Conservation (phyloP, 1,140 invertebrate species). For the Drosophila takahashii region DNA sequence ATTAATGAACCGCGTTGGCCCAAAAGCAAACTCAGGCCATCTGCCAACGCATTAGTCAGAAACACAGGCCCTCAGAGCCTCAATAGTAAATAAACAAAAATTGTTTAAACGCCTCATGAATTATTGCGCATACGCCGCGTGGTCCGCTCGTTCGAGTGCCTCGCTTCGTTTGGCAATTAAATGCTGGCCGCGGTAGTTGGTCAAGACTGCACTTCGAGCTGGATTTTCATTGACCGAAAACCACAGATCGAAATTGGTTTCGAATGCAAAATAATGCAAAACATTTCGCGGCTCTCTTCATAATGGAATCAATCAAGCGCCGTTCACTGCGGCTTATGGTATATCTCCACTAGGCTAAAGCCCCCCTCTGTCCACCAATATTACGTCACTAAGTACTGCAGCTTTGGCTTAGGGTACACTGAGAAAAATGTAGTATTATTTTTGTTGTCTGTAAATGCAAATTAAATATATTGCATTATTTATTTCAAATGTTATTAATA, state of each 20-base stretch:
- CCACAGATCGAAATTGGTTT: slow-evolving; percentile 49
- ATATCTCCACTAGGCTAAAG: slow-evolving; percentile 25
- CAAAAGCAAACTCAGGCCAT: slow-evolving; percentile 47
- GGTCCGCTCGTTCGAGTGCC: slow-evolving; percentile 46
- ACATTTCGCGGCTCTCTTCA: slow-evolving; percentile 44
- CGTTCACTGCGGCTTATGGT: slow-evolving; percentile 65
- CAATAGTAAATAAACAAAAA: slow-evolving; percentile 52
- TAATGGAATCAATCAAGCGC: slow-evolving; percentile 75
- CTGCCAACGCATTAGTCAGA: slow-evolving; percentile 67
- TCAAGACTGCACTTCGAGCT: slow-evolving; percentile 51
- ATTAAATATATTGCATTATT: no score
- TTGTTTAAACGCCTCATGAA: slow-evolving; percentile 77
- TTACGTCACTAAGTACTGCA: slow-evolving; percentile 51
- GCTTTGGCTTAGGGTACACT: slow-evolving; percentile 27
- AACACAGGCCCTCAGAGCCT: slow-evolving; percentile 11
- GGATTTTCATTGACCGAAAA: slow-evolving; percentile 49
- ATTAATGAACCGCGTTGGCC: slow-evolving; percentile 70
- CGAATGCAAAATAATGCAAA: slow-evolving; percentile 77
- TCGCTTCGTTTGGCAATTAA: slow-evolving; percentile 67
- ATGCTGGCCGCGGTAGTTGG: slow-evolving; percentile 53
- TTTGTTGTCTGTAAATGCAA: no score
- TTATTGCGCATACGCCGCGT: slow-evolving; percentile 77
- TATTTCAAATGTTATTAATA: no score
- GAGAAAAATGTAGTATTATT: not conserved
- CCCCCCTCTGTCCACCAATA: slow-evolving; percentile 4